Evolutionary conservation across 2,113 vertebrate species (phyloP), one percentile per base, ranked within the genome.

Genomic region (Leucopsar rothschildi): DNA sequence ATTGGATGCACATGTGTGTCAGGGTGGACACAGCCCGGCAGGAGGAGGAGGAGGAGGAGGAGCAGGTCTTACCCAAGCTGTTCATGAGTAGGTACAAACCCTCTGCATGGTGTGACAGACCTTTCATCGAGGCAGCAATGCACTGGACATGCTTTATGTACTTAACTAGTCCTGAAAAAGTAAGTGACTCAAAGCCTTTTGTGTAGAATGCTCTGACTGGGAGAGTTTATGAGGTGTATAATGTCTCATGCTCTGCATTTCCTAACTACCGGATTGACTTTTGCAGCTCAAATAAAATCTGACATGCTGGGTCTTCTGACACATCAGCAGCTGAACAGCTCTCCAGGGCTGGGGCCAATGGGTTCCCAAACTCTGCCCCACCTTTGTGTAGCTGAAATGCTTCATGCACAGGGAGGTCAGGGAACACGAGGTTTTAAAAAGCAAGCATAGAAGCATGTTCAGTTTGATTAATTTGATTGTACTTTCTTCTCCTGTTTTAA

Each of bases 191-290:
- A 28, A 77, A 73, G 75, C 19, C 49, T 91, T 86, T 60, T 50
- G 69, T 71, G 22, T 21, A 25, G 71, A 92, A 73, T 66, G 55
- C 69, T 68, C 81, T 63, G 72, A 75, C 44, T 66, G 22, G 57
- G 86, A 56, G 91, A 63, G 69, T 94, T 96, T 96, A 85, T 90
- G 93, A 93, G 63, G 70, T 96, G 86, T 85, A 12, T 93, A 83
- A 90, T 80, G 63, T 69, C 65, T 70, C 71, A 40, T 31, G 82
- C 78, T 75, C 78, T 65, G 40, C n/a, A 47, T 71, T 90, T 80
- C 55, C 63, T 42, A 92, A 80, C 66, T 69, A 42, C 73, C 6
- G 11, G 50, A 14, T 53, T 93, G 92, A 73, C 75, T 88, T 92
- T 17, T 88, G 90, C 68, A 79, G 77, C 80, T 91, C 53, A 52